phyloP scores from a whole-genome alignment of 1,140 invertebrate species.

The Drosophila saltans region DNA sequence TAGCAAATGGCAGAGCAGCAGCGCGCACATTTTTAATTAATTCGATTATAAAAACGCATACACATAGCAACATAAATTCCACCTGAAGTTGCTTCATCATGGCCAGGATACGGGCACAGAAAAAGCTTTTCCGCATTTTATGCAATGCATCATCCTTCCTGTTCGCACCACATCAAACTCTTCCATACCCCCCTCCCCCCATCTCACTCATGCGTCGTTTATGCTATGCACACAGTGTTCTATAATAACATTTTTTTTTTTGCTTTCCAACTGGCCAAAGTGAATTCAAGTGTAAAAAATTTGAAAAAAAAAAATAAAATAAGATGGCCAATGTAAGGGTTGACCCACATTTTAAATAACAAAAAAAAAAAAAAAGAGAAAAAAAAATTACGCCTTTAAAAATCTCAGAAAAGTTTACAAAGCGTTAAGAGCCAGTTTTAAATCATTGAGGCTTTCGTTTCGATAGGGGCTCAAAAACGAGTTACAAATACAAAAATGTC shows the following conservation, averaged over 20 bases:
- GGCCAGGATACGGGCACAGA: constrained; percentile 47
- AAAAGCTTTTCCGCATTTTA: constrained; percentile 72
- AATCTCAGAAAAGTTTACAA: constrained; percentile 14
- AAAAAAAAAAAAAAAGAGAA: too few relatives aligned
- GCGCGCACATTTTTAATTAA: constrained; percentile 77
- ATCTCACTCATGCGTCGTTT: not conserved
- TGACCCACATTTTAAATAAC: constrained; percentile 54
- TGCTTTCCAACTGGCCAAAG: constrained; percentile 19
- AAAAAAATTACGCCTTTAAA: constrained; percentile 7
- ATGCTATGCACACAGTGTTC: not conserved
- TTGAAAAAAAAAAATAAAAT: not conserved
- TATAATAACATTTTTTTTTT: constrained; percentile 23
- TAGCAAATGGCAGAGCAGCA: constrained; percentile 16
- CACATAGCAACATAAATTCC: constrained; percentile 27
- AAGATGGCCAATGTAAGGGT: constrained; percentile 38
- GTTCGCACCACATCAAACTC: not conserved
- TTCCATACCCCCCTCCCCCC: not conserved
- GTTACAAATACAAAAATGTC: too few relatives aligned
- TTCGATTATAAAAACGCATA: constrained; percentile 75
- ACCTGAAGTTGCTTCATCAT: constrained; percentile 6
- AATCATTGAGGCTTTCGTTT: too few relatives aligned
- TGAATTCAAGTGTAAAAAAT: constrained; percentile 44
- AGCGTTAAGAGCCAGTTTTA: not conserved
- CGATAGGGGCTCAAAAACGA: too few relatives aligned
- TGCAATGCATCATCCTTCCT: constrained; percentile 29